Evolutionary conservation across 2,113 vertebrate genomes (phyloP).

Genomic region (Erythrolamprus reginae): DNA sequence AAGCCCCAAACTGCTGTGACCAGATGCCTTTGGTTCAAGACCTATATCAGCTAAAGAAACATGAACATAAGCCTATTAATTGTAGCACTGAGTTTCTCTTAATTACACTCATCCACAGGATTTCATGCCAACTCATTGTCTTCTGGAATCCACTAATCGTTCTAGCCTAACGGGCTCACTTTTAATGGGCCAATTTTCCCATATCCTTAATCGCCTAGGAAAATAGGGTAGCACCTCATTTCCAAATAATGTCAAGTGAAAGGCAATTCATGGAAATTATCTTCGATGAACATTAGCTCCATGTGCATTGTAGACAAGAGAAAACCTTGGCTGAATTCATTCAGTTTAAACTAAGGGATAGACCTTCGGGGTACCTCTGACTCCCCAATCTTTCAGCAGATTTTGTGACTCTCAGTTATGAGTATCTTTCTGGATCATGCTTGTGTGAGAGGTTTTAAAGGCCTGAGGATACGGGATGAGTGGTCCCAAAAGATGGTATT

Average conservation of each 20-base stretch:
- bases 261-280: not conserved
- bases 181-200: not conserved
- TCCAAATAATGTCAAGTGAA: not conserved
- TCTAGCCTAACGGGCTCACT: not conserved
- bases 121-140: not conserved
- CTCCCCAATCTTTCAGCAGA: not conserved
- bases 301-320: not conserved
- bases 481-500: not conserved
- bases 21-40: not conserved
- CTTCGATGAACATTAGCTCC: not conserved
- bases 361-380: not conserved
- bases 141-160: not conserved
- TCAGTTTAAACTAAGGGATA: not conserved
- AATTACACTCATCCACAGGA: not conserved
- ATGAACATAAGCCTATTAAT: not conserved
- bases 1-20: not conserved
- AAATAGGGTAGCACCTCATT: not conserved
- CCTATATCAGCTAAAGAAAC: not conserved
- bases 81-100: not conserved
- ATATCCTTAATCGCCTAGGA: not conserved
- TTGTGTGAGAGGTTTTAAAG: not conserved
- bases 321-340: not conserved
- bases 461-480: not conserved
- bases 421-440: not conserved
- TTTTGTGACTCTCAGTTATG: not conserved